These are phyloP conservation scores for Rhynchonema sp. DNA, from an alignment of 2,888 invertebrate genomes.

Conservation along the genomic window DNA sequence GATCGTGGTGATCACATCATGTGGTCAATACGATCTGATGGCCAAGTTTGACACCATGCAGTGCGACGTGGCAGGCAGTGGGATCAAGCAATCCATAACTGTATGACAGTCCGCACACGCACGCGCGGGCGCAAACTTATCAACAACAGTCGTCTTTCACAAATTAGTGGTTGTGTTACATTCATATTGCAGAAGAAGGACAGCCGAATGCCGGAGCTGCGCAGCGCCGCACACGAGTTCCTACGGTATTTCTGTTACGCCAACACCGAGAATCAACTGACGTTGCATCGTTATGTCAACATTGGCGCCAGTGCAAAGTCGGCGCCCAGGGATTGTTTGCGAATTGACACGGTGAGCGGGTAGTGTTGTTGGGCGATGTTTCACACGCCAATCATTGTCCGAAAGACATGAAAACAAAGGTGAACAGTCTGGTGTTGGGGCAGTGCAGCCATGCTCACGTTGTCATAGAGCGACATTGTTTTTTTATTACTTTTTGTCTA, in stretches of 20 bases:
- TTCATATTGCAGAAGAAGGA: constrained; percentile 57
- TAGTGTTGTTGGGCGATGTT: too few relatives aligned
- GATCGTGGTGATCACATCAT: too few relatives aligned
- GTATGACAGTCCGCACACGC: neutral
- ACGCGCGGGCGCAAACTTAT: neutral
- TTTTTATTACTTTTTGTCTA: too few relatives aligned
- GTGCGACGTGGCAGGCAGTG: neutral
- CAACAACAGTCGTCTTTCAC: neutral
- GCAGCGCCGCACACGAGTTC: constrained; percentile 85
- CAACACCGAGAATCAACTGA: constrained; percentile 79
- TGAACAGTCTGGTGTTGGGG: too few relatives aligned
- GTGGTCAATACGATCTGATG: too few relatives aligned
- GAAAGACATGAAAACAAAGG: too few relatives aligned
- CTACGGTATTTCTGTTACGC: constrained; percentile 88
- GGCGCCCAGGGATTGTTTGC: neutral
- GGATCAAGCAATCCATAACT: too few relatives aligned
- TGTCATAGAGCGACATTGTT: too few relatives aligned
- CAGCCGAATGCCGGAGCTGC: constrained; percentile 75
- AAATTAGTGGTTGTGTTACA: too few relatives aligned
- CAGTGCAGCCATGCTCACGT: too few relatives aligned
- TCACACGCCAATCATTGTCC: too few relatives aligned
- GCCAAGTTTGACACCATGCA: neutral
- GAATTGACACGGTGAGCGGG: neutral
- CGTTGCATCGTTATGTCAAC: constrained; percentile 69
- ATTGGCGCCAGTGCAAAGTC: constrained; percentile 22